Base-by-base conservation (phyloP, 2,888 invertebrate species). In the Ochlodes sylvanus region DNA sequence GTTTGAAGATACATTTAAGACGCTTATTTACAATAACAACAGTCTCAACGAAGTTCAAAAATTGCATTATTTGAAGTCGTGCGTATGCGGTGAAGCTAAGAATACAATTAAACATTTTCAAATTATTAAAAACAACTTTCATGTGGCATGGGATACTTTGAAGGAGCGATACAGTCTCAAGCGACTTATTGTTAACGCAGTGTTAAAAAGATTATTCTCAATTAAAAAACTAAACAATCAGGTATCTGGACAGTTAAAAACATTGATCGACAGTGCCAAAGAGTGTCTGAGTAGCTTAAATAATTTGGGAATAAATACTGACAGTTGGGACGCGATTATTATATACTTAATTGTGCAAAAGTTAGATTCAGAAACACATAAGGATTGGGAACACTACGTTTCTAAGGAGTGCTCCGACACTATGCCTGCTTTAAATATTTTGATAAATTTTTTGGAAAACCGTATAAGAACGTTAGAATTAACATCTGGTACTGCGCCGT, bases 1-100 rank as follows among this genome's bases (percentile, higher is more conserved):
- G 0, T 75, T 74, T 44, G 42, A 73, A 32, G 76, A 75, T 58
- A 68, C 72, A 60, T 73, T 74, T 64, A 1, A 19, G 7, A 71
- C 73, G 2, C 34, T 75, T 38, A 71, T 75, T 9, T 70, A 75
- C 47, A 67, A 67, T 7, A 74, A 74, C 27, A 34, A 56, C 21
- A 60, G 5, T 56, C 41, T 73, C 9, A 57, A 54, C n/a, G 21
- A 57, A 1, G 72, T 74, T 4, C 72, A 74, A 64, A 76, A 72
- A 54, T 27, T 73, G 12, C 73, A 75, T 44, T 75, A 75, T 52
- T 50, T 75, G 52, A 76, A 75, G 19, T 68, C 70, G 14, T 68
- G 69, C 66, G 61, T 75, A 19, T 50, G 63, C 0, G 72, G 75
- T 9, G 75, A 75, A 55, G 55, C 61, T 6, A 61, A 61, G 17